Percentiles rank a stretch among this genome's conserved stretches.
Evolutionary conservation across 1,140 invertebrate species (phyloP).

Genomic region (Apocrypta bakeri): DNA sequence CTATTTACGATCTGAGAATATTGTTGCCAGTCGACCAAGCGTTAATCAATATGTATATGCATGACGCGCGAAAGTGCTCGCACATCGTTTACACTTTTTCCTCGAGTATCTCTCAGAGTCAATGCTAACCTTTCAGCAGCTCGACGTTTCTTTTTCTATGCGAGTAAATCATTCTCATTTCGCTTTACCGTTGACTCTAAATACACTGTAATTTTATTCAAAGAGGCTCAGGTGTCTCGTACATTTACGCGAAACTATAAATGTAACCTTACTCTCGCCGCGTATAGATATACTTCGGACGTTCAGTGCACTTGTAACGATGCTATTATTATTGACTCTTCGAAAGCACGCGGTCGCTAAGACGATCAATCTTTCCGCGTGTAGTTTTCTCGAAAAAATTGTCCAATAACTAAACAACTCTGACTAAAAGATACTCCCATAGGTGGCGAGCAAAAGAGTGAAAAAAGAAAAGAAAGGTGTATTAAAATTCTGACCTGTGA

Average conservation of each 20-base stretch:
- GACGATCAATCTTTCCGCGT: no score
- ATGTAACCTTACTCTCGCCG: conserved; percentile 28
- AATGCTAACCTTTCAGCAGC: background rate
- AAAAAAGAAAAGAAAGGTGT: background rate
- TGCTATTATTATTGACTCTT: no score
- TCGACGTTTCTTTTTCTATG: background rate
- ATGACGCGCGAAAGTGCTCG: conserved; percentile 1
- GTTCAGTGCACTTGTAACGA: no score
- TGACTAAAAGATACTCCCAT: no score
- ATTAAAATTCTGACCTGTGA: conserved; percentile 17
- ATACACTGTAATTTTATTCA: no score
- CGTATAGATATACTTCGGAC: no score
- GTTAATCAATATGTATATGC: background rate
- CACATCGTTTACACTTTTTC: background rate
- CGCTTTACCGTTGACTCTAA: no score
- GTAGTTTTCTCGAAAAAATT: no score
- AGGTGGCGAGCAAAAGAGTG: no score
- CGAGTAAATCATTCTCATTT: background rate
- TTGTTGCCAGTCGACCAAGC: background rate
- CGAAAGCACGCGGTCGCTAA: no score
- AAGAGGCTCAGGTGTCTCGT: background rate
- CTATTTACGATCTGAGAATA: background rate
- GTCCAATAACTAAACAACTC: no score
- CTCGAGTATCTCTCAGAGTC: background rate
- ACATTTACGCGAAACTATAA: background rate